Conservation (phyloP, 2,797 vertebrate species). For the Sebastes minor region DNA sequence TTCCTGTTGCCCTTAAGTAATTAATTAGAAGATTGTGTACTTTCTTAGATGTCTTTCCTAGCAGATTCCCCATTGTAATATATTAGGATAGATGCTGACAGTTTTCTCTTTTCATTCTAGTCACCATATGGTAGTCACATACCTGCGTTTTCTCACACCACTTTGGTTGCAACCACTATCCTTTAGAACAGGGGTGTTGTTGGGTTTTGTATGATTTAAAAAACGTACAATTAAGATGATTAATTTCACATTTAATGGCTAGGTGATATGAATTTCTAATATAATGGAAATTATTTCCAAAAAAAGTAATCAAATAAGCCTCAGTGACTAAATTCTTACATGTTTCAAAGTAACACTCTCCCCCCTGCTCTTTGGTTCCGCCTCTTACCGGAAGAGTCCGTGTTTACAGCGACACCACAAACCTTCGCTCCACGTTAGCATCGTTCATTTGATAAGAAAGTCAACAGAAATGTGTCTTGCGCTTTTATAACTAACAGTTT, state of each 20-base stretch:
- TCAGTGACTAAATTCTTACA: accelerated
- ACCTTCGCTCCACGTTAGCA: slow-evolving; percentile 40
- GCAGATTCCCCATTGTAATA: too few relatives aligned
- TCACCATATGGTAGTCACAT: not conserved
- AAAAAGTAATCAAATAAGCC: accelerated
- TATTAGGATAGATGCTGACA: not conserved
- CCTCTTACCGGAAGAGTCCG: slow-evolving; percentile 71
- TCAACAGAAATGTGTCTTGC: accelerated
- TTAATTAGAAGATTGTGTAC: too few relatives aligned
- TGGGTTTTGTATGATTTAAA: not conserved
- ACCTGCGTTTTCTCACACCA: slow-evolving; percentile 67
- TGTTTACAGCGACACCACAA: slow-evolving; percentile 72
- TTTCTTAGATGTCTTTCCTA: too few relatives aligned
- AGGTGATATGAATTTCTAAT: accelerated
- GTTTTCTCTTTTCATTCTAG: not conserved
- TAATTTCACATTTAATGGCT: accelerated
- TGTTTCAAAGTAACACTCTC: accelerated
- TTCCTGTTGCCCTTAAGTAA: too few relatives aligned
- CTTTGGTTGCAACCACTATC: slow-evolving; percentile 62
- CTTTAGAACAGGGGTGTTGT: not conserved
- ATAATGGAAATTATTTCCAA: accelerated
- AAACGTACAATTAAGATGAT: accelerated
- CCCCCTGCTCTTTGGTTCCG: slow-evolving; percentile 39
- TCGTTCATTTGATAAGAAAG: not conserved
- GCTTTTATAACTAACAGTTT: not conserved